Evolutionary conservation across 2,797 vertebrate species (phyloP).

Genomic region (Vipera ursinii): DNA sequence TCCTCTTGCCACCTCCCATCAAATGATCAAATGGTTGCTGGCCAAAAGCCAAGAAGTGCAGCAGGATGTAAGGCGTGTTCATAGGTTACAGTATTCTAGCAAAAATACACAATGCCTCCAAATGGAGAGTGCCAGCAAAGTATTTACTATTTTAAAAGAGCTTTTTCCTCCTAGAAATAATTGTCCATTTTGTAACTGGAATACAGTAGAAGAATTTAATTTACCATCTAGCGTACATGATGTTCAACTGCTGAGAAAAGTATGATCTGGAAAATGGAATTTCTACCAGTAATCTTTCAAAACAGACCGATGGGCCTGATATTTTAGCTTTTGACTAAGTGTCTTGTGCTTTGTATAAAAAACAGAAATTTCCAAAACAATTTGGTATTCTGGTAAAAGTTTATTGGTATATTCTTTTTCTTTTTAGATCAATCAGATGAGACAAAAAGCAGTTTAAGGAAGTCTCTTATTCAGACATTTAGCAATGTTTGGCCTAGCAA

Average conservation of each 20-base stretch:
- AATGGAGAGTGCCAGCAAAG: background rate
- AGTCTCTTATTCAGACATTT: slow-evolving; percentile 3
- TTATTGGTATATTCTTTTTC: slow-evolving; percentile 21
- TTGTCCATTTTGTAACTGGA: background rate
- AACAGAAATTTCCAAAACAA: background rate
- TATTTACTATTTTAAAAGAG: background rate
- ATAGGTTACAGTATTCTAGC: background rate
- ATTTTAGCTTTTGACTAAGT: background rate
- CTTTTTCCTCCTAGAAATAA: background rate
- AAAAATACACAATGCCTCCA: background rate
- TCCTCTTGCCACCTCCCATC: background rate
- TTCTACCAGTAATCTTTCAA: background rate
- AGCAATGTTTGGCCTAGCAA: background rate
- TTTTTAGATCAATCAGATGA: slow-evolving; percentile 5
- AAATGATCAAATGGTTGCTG: background rate
- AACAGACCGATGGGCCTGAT: background rate
- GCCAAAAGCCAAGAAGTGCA: background rate
- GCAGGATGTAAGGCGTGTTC: background rate
- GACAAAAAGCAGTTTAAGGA: slow-evolving; percentile 7
- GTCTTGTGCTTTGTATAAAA: background rate
- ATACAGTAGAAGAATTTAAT: too few species aligned
- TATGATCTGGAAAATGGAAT: background rate
- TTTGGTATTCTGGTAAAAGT: slow-evolving; percentile 26
- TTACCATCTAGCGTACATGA: background rate
- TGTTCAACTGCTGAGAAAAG: background rate